Conservation (phyloP, 2,888 invertebrate genomes). For the Diarsia dahlii region DNA sequence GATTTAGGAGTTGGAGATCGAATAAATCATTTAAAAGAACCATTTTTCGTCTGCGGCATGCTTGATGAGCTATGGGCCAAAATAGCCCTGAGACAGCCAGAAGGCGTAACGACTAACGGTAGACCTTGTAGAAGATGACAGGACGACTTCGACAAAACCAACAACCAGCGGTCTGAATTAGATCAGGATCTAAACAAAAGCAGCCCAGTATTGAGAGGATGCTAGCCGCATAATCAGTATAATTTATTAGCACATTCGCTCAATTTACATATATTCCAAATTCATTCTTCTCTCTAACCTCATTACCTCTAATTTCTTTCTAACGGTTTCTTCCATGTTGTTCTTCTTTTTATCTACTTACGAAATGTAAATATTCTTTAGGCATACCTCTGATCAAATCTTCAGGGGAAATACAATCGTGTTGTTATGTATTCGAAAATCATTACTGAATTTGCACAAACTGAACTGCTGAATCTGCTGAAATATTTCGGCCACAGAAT, state of each 20-base stretch:
- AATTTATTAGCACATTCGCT: not conserved
- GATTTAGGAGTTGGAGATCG: not conserved
- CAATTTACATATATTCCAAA: not conserved
- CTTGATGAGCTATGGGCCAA: too few species aligned
- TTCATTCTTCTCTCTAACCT: too few species aligned
- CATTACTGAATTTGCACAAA: not conserved
- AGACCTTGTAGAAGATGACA: too few species aligned
- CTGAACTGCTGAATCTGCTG: too few species aligned
- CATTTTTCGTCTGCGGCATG: too few species aligned
- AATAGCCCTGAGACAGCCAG: too few species aligned
- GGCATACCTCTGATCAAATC: not conserved
- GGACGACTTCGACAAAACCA: too few species aligned
- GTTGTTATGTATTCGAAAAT: not conserved
- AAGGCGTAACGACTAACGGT: too few species aligned
- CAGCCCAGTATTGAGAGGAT: too few species aligned
- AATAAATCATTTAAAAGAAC: not conserved
- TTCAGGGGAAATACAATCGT: not conserved
- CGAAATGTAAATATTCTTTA: not conserved
- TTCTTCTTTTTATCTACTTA: not conserved
- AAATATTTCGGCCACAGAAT: slow-evolving; percentile 65
- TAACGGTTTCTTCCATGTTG: not conserved
- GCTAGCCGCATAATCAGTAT: too few species aligned
- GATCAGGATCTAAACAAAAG: too few species aligned
- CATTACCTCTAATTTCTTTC: not conserved
- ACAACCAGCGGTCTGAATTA: too few species aligned